These are phyloP conservation scores for Drosophila fungiperda DNA, from an alignment of 2,888 invertebrate species.

Conservation along the genomic window DNA sequence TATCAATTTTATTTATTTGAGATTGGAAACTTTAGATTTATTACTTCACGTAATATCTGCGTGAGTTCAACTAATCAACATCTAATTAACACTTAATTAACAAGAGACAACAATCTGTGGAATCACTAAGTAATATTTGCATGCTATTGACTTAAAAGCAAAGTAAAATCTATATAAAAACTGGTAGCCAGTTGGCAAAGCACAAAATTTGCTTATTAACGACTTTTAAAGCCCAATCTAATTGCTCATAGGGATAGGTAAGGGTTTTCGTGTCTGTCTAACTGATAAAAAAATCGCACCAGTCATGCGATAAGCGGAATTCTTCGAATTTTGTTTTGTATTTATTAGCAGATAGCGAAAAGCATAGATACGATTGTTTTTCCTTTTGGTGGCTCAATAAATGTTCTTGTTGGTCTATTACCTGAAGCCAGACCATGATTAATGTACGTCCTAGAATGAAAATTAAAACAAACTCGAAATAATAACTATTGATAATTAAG, in stretches of 20 bases:
- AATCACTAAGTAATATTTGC: constrained; percentile 2
- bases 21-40: constrained; percentile 19
- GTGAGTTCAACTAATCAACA: constrained; percentile 55
- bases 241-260: constrained; percentile 51
- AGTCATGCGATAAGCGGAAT: constrained; percentile 18
- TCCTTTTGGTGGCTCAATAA: constrained; percentile 13
- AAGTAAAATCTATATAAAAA: neutral
- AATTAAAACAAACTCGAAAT: neutral
- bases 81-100: constrained; percentile 68
- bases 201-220: constrained; percentile 12
- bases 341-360: neutral
- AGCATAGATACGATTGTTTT: constrained; percentile 23
- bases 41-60: constrained; percentile 19
- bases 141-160: constrained; percentile 3
- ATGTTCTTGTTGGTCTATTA: constrained; percentile 9
- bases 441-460: constrained; percentile 10
- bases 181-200: neutral
- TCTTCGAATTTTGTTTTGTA: constrained; percentile 24
- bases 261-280: constrained; percentile 20
- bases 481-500: neutral
- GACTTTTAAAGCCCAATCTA: constrained; percentile 9
- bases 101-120: constrained; percentile 31
- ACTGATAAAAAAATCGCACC: neutral
- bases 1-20: constrained; percentile 23
- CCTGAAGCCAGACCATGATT: constrained; percentile 22